Conservation (phyloP, 1,140 invertebrate species). For the Tribolium castaneum region DNA sequence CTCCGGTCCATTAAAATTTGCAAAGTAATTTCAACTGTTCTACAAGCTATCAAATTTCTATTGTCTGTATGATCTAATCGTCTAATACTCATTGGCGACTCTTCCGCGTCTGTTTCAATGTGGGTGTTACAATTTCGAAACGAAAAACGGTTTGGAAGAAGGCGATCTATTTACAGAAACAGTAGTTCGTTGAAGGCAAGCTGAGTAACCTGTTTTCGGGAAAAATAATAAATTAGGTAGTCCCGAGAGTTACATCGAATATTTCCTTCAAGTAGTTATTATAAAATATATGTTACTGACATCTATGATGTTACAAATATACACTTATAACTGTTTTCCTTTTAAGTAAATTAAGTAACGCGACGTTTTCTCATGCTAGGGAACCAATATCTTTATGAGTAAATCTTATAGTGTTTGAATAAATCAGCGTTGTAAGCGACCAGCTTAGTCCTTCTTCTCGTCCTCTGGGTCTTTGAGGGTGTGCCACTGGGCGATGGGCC, state of each 20-base stretch:
- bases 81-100: conserved; percentile 30
- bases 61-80: conserved; percentile 40
- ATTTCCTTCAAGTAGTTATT: conserved; percentile 20
- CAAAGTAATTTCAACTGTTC: conserved; percentile 8
- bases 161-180: conserved; percentile 40
- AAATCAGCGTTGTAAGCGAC: conserved; percentile 47
- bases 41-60: conserved; percentile 38
- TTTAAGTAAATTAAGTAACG: conserved; percentile 12
- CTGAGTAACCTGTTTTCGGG: conserved; percentile 34
- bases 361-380: conserved; percentile 35
- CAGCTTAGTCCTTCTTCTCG: conserved; percentile 86
- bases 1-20: conserved; percentile 14
- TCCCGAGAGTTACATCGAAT: conserved; percentile 16
- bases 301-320: conserved; percentile 50
- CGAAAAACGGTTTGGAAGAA: conserved; percentile 16
- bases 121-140: not conserved
- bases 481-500: conserved; percentile 99
- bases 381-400: conserved; percentile 40
- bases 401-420: conserved; percentile 33
- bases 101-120: not conserved
- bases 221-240: conserved; percentile 8
- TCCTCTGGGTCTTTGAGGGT: conserved; percentile 97
- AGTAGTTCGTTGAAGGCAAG: conserved; percentile 41
- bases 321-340: conserved; percentile 39
- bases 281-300: conserved; percentile 44